Conservation (phyloP, 2,888 invertebrate species). For the Rhingia campestris region DNA sequence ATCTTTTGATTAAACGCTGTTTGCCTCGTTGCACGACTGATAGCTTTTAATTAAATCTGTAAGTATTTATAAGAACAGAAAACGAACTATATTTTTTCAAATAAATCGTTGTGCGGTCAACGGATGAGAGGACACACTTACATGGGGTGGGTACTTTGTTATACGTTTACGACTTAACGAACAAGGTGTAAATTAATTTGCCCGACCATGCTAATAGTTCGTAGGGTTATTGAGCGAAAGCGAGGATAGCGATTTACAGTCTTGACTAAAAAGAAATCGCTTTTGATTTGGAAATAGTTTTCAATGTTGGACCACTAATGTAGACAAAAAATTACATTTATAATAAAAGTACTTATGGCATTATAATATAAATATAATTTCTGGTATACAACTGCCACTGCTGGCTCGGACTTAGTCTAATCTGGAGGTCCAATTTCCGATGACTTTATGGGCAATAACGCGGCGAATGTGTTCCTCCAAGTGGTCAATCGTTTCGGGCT, state of each 20-base stretch:
- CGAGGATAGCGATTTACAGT: constrained; percentile 16
- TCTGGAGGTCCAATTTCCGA: no score
- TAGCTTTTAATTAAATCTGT: constrained; percentile 64
- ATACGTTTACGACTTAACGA: constrained; percentile 56
- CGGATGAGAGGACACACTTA: constrained; percentile 32
- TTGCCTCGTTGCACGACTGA: constrained; percentile 35
- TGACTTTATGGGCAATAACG: no score
- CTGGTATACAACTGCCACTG: no score
- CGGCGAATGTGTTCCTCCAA: no score
- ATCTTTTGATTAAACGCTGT: constrained; percentile 43
- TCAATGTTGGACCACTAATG: background rate
- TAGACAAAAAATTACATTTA: no score
- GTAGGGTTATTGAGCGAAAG: constrained; percentile 5
- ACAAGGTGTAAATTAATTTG: constrained; percentile 62
- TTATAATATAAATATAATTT: no score
- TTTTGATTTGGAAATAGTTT: background rate
- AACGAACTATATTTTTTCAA: constrained; percentile 25
- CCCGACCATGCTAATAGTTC: constrained; percentile 5
- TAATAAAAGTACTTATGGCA: no score
- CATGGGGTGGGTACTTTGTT: constrained; percentile 35
- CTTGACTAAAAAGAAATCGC: constrained; percentile 16
- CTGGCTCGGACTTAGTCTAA: no score
- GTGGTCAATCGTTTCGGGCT: no score
- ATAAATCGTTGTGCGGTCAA: constrained; percentile 59
- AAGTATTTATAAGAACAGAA: constrained; percentile 34